Conservation (phyloP, 2,797 vertebrate genomes). For the Dallia pectoralis region DNA sequence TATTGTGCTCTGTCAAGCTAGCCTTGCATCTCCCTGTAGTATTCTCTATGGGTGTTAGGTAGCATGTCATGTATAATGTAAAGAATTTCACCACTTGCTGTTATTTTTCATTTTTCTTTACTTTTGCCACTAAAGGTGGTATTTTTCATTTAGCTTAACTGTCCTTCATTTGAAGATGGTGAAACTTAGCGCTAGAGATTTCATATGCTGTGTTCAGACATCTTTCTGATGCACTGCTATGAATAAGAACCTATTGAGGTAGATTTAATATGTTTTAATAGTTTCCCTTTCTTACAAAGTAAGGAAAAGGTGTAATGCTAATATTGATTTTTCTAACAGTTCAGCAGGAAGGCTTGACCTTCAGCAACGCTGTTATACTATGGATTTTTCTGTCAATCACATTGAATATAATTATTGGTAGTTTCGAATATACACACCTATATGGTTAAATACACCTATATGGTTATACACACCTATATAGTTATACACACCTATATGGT, state of each 20-base stretch:
- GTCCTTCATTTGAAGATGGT: background rate
- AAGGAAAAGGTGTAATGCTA: slow-evolving; percentile 46
- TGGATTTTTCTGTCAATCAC: background rate
- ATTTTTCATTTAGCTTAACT: background rate
- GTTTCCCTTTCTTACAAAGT: slow-evolving; percentile 3
- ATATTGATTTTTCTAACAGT: slow-evolving; percentile 27
- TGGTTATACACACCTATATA: no score
- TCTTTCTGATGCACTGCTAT: background rate
- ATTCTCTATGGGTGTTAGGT: background rate
- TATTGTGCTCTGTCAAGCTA: background rate
- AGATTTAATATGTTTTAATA: background rate
- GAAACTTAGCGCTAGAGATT: background rate
- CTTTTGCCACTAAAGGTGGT: background rate
- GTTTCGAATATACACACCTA: no score
- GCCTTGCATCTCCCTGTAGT: background rate
- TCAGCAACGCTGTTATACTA: background rate
- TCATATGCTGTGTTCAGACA: background rate
- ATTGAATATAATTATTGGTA: background rate
- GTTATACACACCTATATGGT: no score
- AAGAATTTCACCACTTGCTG: background rate
- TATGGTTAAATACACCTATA: no score
- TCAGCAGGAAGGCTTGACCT: slow-evolving; percentile 21
- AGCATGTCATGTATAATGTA: background rate
- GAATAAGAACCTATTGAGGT: background rate
- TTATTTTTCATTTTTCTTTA: background rate